Conservation (phyloP, 2,797 vertebrate species). For the Rousettus madagascariensis region DNA sequence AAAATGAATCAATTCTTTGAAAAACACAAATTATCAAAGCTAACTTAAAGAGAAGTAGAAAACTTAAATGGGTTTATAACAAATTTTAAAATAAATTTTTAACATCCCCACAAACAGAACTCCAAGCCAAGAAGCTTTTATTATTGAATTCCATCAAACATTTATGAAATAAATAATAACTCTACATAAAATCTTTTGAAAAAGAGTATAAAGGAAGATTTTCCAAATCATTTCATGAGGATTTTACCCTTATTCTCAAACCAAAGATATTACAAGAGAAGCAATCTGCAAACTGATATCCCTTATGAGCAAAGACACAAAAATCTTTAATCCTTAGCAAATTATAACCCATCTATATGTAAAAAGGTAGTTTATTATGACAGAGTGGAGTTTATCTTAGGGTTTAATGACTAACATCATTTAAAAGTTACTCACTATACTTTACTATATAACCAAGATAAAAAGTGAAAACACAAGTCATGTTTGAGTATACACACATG, state of each 20-base stretch:
- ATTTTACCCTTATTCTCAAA: not conserved
- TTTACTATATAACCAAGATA: not conserved
- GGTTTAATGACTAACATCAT: not conserved
- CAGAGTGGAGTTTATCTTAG: not conserved
- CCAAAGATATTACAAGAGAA: not conserved
- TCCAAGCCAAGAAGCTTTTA: not conserved
- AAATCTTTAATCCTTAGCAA: not conserved
- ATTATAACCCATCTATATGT: not conserved
- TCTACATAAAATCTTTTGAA: not conserved
- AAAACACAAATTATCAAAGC: not conserved
- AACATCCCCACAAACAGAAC: not conserved
- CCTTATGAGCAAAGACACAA: not conserved
- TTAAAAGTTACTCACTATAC: not conserved
- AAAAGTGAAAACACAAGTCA: not conserved
- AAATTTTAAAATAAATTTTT: constrained; percentile 23
- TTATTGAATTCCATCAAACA: not conserved
- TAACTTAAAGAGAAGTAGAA: not conserved
- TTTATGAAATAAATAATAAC: not conserved
- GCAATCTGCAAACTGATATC: not conserved
- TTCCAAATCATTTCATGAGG: not conserved
- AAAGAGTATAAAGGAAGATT: not conserved
- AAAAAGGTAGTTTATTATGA: not conserved
- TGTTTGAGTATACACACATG: not conserved
- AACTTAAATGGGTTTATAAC: not conserved
- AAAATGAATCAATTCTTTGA: not conserved